Conservation (phyloP, 2,797 vertebrate species). For the Oceanodroma leucorhoa region DNA sequence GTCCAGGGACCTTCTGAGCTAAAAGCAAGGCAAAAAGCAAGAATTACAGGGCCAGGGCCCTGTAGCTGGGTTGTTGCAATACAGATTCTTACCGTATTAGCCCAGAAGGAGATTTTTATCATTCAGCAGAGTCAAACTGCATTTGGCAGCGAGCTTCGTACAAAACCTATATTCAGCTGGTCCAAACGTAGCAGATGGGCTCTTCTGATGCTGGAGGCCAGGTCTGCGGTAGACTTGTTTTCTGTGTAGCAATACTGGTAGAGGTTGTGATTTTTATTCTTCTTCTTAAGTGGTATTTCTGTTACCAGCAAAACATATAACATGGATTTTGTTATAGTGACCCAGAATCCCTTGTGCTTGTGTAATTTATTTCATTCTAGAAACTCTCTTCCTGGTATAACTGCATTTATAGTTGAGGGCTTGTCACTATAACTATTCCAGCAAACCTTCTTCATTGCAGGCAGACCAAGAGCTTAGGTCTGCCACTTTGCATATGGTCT, state of each 20-base stretch:
- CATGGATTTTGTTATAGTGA: background rate
- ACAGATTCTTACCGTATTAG: background rate
- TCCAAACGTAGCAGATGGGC: rapidly evolving
- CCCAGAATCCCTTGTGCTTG: background rate
- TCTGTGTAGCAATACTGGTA: background rate
- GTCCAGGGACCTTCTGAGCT: background rate
- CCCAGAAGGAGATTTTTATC: background rate
- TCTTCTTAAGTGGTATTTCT: background rate
- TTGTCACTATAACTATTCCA: background rate
- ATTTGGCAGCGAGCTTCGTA: background rate
- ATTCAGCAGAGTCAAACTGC: background rate
- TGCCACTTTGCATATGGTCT: background rate
- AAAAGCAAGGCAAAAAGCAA: background rate
- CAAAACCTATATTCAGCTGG: background rate
- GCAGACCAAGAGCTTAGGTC: background rate
- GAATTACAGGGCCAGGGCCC: background rate
- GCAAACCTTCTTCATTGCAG: background rate
- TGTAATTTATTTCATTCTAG: background rate
- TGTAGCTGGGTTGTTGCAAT: background rate
- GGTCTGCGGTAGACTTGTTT: background rate
- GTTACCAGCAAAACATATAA: background rate
- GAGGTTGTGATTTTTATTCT: background rate
- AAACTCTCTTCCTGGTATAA: background rate
- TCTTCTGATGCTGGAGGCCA: background rate
- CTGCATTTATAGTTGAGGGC: background rate